These are phyloP conservation scores for Tetranychus truncatus DNA, from an alignment of 2,888 invertebrate genomes.

Conservation along the genomic window DNA sequence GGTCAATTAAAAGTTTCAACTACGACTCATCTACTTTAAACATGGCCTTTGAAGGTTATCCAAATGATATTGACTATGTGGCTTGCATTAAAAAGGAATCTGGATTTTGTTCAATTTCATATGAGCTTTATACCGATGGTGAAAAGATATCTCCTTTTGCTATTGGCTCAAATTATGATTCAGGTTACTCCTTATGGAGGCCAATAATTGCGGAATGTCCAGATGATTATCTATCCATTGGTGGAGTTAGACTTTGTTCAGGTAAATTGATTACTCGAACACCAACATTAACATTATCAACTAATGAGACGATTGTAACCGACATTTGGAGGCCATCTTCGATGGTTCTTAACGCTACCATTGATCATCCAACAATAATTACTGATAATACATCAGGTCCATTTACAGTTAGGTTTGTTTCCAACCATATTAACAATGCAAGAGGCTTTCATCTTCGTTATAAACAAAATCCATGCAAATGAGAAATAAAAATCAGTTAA, in stretches of 20 bases:
- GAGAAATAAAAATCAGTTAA: neutral
- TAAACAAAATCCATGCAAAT: slow-evolving; percentile 28
- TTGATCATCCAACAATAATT: slow-evolving; percentile 15
- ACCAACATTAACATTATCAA: neutral
- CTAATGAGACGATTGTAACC: neutral
- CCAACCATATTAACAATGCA: slow-evolving; percentile 26
- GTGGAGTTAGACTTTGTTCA: slow-evolving; percentile 26
- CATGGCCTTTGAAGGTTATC: slow-evolving; percentile 23
- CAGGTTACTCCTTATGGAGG: slow-evolving; percentile 9
- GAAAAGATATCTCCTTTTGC: slow-evolving; percentile 24
- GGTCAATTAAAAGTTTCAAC: slow-evolving; percentile 29
- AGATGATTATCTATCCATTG: slow-evolving; percentile 26
- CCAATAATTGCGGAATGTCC: slow-evolving; percentile 23
- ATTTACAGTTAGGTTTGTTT: slow-evolving; percentile 26
- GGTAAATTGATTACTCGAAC: neutral
- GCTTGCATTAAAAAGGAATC: slow-evolving; percentile 27
- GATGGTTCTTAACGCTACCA: slow-evolving; percentile 7
- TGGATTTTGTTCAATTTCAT: slow-evolving; percentile 27
- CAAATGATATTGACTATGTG: slow-evolving; percentile 27
- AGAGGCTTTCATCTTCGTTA: slow-evolving; percentile 29
- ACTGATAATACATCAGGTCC: slow-evolving; percentile 27
- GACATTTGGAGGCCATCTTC: slow-evolving; percentile 1
- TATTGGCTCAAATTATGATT: slow-evolving; percentile 23
- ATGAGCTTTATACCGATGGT: slow-evolving; percentile 23
- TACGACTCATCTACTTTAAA: slow-evolving; percentile 22